Conservation (phyloP, 2,888 invertebrate genomes). For the Habroteleia sp. region DNA sequence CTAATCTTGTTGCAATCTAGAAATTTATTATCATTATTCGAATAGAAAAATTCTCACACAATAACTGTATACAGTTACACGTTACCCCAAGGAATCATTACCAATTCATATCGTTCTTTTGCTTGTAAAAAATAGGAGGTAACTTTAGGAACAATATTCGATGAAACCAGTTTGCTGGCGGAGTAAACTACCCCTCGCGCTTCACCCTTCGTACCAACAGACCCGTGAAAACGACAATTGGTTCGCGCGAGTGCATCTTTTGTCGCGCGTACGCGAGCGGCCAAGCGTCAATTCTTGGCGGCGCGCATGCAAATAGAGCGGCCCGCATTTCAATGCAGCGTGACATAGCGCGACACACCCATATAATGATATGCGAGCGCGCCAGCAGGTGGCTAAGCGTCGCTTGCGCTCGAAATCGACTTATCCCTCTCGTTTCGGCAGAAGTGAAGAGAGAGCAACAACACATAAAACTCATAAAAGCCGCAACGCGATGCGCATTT, state of each 20-base stretch:
- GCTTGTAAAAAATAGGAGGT: too few species aligned
- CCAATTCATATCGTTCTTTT: too few species aligned
- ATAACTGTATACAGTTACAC: too few species aligned
- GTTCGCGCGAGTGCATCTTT: conserved; percentile 33
- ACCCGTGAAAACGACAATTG: conserved; percentile 15
- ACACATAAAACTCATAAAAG: conserved; percentile 29
- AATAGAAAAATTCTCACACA: too few species aligned
- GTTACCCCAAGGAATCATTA: too few species aligned
- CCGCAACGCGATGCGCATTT: conserved; percentile 18
- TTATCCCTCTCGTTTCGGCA: conserved; percentile 20
- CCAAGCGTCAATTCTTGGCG: conserved; percentile 11
- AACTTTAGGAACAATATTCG: too few species aligned
- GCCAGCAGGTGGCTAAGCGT: conserved; percentile 33
- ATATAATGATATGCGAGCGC: conserved; percentile 23
- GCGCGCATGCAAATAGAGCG: conserved; percentile 19
- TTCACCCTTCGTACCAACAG: neutral
- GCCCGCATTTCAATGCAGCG: conserved; percentile 22
- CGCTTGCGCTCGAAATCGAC: conserved; percentile 22
- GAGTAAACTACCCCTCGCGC: conserved; percentile 24
- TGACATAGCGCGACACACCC: conserved; percentile 1
- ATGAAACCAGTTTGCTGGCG: conserved; percentile 31
- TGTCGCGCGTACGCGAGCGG: conserved; percentile 16
- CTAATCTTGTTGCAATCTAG: too few species aligned
- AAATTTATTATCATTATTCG: too few species aligned
- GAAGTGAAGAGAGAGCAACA: conserved; percentile 22